Evolutionary conservation across 2,797 vertebrate species (phyloP), one percentile per base, ranked within the genome.

Genomic region (Anas flavirostris): DNA sequence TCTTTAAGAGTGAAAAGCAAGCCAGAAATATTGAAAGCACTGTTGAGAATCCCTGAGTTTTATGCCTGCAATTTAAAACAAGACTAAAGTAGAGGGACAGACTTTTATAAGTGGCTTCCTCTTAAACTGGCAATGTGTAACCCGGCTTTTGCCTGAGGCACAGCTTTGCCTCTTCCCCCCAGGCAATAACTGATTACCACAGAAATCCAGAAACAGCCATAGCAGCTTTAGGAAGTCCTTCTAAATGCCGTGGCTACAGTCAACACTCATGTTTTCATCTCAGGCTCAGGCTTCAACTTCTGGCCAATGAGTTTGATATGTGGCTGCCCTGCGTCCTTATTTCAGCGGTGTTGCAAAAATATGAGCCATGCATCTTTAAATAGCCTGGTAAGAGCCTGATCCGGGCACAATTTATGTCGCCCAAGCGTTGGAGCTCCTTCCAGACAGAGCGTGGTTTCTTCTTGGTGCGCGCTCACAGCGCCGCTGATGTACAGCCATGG

Each of bases 391-490:
- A 80, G 29, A 77, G 55, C 37, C 64, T 58, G 60, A 73, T 64
- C 66, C 21, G 37, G 25, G 39, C 35, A 90, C 78, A 90, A 60
- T 81, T 95, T 84, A 68, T 60, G 69, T 37, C 52, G 56, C 16
- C 69, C 50, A 73, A 75, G 70, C 0, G 6, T 8, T 90, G 60
- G 46, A 82, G 68, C 31, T 76, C 59, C 68, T 86, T 76, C 63
- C 68, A 72, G 43, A 83, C 67, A 48, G 82, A 62, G 58, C 2
- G 19, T 19, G 26, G 53, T 41, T 82, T 39, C 62, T 85, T 60
- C 44, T 46, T 0, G 1, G 85, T 86, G 68, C 28, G 3, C 12
- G 1, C 69, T 53, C 63, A 16, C 1, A 1, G 29, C 0, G 0
- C 25, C 3, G 1, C 22, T 81, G 70, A 91, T 91, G 83, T 77